phyloP scores from a whole-genome alignment of 2,888 invertebrate species.

The Orthosia incerta region DNA sequence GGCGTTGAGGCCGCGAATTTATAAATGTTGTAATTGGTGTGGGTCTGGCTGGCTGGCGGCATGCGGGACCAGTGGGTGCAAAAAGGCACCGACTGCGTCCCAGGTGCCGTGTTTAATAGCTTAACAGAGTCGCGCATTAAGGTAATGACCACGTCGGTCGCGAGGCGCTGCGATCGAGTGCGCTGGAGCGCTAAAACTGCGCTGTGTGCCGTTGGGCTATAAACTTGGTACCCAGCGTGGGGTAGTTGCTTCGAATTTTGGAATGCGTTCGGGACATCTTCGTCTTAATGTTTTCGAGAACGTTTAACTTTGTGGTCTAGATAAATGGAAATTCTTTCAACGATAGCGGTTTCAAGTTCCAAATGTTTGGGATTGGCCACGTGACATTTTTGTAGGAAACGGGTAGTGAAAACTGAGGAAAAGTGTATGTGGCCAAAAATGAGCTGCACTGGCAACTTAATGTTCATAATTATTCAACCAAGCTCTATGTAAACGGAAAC shows the following conservation, averaged over 20 bases:
- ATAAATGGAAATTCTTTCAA: no score
- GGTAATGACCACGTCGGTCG: constrained; percentile 78
- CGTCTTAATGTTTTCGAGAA: neutral
- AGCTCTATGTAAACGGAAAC: no score
- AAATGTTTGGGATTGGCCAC: no score
- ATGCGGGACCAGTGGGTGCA: constrained; percentile 77
- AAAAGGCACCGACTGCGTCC: constrained; percentile 75
- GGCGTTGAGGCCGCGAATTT: constrained; percentile 77
- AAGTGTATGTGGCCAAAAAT: no score
- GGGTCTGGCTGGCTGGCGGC: constrained; percentile 74
- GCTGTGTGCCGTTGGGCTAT: constrained; percentile 42
- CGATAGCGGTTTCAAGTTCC: no score
- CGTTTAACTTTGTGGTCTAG: no score
- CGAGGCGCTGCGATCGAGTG: constrained; percentile 65
- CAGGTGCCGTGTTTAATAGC: constrained; percentile 85
- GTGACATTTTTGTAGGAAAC: no score
- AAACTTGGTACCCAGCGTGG: neutral
- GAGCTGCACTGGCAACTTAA: no score
- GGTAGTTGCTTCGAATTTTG: neutral
- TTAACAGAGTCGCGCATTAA: constrained; percentile 84
- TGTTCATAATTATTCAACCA: no score
- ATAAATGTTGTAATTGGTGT: constrained; percentile 85
- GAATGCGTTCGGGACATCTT: neutral
- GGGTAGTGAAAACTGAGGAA: no score
- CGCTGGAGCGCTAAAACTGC: constrained; percentile 73